Conservation (phyloP, 2,797 vertebrate species). For the Sebastolobus alascanus region DNA sequence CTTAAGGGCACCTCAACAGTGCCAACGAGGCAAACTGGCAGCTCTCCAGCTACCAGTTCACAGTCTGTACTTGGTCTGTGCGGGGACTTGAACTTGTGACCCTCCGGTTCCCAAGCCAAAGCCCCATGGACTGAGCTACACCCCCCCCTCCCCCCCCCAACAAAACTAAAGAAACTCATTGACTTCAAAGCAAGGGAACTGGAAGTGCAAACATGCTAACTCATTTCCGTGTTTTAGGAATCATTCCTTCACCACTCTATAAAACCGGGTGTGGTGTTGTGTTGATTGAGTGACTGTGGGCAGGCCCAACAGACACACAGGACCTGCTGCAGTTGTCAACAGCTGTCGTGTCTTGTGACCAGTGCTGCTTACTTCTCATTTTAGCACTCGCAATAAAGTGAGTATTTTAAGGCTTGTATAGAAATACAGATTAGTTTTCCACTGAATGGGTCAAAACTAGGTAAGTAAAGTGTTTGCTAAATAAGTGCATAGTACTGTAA, state of each 20-base stretch:
- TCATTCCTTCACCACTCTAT: not conserved
- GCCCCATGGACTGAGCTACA: no score
- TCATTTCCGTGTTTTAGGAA: not conserved
- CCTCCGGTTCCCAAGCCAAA: no score
- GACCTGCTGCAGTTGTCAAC: conserved; percentile 28
- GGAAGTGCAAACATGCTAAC: not conserved
- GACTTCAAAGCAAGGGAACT: not conserved
- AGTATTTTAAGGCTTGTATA: not conserved
- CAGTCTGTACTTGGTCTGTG: no score
- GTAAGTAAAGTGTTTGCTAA: conserved; percentile 11
- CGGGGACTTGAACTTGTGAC: no score
- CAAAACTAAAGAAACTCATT: no score
- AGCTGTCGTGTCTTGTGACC: conserved; percentile 45
- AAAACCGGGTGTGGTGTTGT: conserved; percentile 2
- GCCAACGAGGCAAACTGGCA: no score
- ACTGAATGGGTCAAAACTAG: not conserved
- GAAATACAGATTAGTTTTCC: not conserved
- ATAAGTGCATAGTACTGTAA: not conserved
- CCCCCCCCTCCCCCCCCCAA: no score
- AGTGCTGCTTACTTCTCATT: conserved; percentile 28
- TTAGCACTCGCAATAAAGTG: not conserved
- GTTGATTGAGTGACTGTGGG: conserved; percentile 26
- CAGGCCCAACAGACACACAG: conserved; percentile 1
- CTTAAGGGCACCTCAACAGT: no score
- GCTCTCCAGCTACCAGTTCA: no score